A percentile compares a stretch with the other conserved stretches of the same genome.
These are phyloP conservation scores for Takifugu flavidus DNA, from an alignment of 2,113 vertebrate genomes.

Conservation along the genomic window DNA sequence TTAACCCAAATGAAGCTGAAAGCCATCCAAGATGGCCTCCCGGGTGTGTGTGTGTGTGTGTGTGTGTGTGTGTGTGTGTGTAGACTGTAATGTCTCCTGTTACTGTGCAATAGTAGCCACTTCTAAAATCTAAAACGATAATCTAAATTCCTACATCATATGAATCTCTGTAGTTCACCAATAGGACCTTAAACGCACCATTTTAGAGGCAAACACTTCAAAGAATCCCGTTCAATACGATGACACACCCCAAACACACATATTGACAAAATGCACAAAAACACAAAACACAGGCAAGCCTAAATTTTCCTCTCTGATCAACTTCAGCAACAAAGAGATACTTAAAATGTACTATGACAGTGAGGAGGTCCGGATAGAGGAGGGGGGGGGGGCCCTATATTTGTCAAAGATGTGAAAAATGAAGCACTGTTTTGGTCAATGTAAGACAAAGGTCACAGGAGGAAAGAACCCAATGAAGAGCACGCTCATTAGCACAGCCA, in stretches of 20 bases:
- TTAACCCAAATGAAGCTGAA: constrained; percentile 43
- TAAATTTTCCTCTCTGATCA: constrained; percentile 45
- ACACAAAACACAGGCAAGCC: not conserved
- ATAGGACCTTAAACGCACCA: too few species aligned
- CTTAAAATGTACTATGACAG: constrained; percentile 11
- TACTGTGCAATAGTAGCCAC: too few species aligned
- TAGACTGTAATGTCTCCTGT: not conserved
- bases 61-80: constrained; percentile 3
- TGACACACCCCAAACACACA: too few species aligned
- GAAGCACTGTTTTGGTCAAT: constrained; percentile 97
- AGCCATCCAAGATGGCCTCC: constrained; percentile 59
- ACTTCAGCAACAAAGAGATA: constrained; percentile 49
- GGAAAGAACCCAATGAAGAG: constrained; percentile 84
- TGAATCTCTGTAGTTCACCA: too few species aligned
- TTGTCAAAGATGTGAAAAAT: constrained; percentile 98
- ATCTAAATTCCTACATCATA: too few species aligned
- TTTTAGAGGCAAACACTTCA: too few species aligned
- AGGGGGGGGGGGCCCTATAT: constrained; percentile 73
- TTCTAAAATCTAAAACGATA: too few species aligned
- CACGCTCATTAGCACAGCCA: constrained; percentile 93
- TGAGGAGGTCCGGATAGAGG: constrained; percentile 1
- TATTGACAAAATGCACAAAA: too few species aligned
- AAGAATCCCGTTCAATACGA: too few species aligned
- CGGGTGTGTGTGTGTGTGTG: constrained; percentile 21
- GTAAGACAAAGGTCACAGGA: constrained; percentile 92